Conservation (phyloP, 2,113 vertebrate genomes). For the Heterocephalus glaber region DNA sequence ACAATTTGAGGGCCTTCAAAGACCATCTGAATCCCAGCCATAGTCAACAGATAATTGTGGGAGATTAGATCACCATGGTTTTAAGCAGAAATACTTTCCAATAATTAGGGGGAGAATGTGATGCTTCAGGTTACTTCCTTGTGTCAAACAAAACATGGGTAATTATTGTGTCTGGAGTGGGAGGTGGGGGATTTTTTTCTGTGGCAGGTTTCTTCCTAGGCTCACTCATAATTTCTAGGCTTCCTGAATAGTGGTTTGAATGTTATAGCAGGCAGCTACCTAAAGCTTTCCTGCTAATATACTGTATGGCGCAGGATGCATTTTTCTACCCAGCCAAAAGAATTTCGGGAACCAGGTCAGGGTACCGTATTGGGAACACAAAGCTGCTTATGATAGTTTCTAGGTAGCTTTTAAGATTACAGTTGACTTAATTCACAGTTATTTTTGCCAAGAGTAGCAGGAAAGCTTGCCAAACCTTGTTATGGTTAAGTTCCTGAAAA, state of each 20-base stretch:
- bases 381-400: conserved; percentile 37
- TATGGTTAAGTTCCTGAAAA: not conserved
- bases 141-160: conserved; percentile 38
- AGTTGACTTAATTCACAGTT: conserved; percentile 1
- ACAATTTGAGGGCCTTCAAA: conserved; percentile 15
- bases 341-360: not conserved
- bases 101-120: conserved; percentile 37
- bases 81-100: conserved; percentile 50
- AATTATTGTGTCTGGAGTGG: conserved; percentile 21
- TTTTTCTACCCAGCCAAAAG: not conserved
- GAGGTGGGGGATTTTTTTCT: not conserved
- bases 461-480: not conserved
- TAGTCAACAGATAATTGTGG: not conserved
- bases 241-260: not conserved
- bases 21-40: conserved; percentile 6
- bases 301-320: not conserved
- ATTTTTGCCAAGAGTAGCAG: conserved; percentile 21
- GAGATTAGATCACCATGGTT: conserved; percentile 15
- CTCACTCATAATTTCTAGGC: not conserved
- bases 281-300: conserved; percentile 1
- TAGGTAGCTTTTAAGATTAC: conserved; percentile 28
- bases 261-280: not conserved
- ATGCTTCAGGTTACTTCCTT: conserved; percentile 36
- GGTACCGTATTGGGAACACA: not conserved
- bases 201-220: not conserved